These are phyloP conservation scores for Drosophila ustulata DNA, from an alignment of 2,888 invertebrate genomes.

Conservation along the genomic window DNA sequence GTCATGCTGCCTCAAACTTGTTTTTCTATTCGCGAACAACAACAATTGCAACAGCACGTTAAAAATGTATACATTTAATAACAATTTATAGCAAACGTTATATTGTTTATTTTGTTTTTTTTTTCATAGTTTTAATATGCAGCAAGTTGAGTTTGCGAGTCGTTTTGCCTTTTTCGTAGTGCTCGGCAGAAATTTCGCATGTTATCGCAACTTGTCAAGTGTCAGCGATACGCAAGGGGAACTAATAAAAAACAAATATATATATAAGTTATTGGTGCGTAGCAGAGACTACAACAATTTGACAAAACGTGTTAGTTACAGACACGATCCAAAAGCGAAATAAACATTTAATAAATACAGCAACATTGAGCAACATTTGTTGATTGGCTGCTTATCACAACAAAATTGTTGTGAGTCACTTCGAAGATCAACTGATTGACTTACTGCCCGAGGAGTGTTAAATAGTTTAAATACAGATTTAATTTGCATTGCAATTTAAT, in stretches of 20 bases:
- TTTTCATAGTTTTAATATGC: slow-evolving; percentile 57
- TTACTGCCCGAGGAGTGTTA: slow-evolving; percentile 12
- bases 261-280: slow-evolving; percentile 18
- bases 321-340: slow-evolving; percentile 28
- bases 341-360: slow-evolving; percentile 10
- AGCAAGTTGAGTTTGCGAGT: slow-evolving; percentile 34
- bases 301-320: slow-evolving; percentile 60
- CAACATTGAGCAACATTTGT: slow-evolving; percentile 16
- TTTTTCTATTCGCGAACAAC: slow-evolving; percentile 52
- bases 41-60: slow-evolving; percentile 29
- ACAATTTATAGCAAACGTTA: slow-evolving; percentile 61
- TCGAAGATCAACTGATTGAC: slow-evolving; percentile 4
- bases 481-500: not conserved
- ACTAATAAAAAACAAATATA: slow-evolving; percentile 7
- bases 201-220: slow-evolving; percentile 76
- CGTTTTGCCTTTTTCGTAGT: slow-evolving; percentile 49
- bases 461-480: not conserved
- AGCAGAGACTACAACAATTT: slow-evolving; percentile 42
- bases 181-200: slow-evolving; percentile 70
- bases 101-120: slow-evolving; percentile 54
- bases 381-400: slow-evolving; percentile 38
- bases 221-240: slow-evolving; percentile 47
- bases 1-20: slow-evolving; percentile 66
- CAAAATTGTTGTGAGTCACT: slow-evolving; percentile 33
- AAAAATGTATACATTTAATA: slow-evolving; percentile 55